phyloP scores from a whole-genome alignment of 2,888 invertebrate genomes.

The Sacculina carcini region DNA sequence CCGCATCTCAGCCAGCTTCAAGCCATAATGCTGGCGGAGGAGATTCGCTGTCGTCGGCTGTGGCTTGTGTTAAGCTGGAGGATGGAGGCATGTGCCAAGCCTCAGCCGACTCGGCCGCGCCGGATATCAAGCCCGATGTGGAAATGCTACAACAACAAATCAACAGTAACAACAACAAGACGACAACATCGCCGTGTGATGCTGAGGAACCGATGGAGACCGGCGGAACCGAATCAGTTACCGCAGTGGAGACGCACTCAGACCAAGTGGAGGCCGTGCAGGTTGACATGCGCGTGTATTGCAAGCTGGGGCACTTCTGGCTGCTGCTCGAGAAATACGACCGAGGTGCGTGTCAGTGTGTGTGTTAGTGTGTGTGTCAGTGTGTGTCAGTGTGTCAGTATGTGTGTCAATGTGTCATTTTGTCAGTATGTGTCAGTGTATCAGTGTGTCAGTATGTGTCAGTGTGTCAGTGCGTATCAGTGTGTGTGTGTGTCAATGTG shows the following conservation, averaged over 20 bases:
- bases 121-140: background rate
- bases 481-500: slow-evolving; percentile 19
- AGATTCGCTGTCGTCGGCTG: too few species aligned
- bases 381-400: slow-evolving; percentile 19
- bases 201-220: background rate
- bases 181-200: too few species aligned
- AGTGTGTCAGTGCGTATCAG: too few species aligned
- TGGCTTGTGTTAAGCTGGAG: too few species aligned
- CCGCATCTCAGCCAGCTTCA: background rate
- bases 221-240: background rate
- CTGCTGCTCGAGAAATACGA: slow-evolving; percentile 71
- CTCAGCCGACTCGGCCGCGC: background rate
- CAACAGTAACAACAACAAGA: too few species aligned
- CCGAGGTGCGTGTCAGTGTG: slow-evolving; percentile 38
- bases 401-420: slow-evolving; percentile 24
- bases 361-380: slow-evolving; percentile 5
- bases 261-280: slow-evolving; percentile 16
- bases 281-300: slow-evolving; percentile 69
- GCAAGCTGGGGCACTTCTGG: slow-evolving; percentile 85
- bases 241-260: background rate
- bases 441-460: too few species aligned
- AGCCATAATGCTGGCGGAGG: background rate
- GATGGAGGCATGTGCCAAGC: too few species aligned
- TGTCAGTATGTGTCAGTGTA: slow-evolving; percentile 19
- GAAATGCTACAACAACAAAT: background rate